phyloP scores from a whole-genome alignment of 2,113 vertebrate species.

The Menidia beryllina region DNA sequence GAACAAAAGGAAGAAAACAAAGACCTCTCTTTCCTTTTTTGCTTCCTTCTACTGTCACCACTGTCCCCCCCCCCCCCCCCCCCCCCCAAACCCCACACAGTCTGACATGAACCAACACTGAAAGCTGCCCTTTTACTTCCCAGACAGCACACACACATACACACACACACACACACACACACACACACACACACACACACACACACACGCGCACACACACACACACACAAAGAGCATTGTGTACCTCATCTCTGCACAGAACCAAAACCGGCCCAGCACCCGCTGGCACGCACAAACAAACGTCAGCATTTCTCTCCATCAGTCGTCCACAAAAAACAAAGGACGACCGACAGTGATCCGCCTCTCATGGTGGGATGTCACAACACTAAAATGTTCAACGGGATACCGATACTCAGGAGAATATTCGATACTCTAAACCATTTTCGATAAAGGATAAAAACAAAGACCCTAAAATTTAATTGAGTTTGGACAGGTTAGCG shows the following conservation, averaged over 20 bases:
- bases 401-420: too few species aligned
- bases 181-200: conserved; percentile 5
- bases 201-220: conserved; percentile 28
- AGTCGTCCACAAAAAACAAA: not conserved
- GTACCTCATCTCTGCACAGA: conserved; percentile 36
- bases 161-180: conserved; percentile 20
- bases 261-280: conserved; percentile 14
- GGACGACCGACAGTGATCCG: too few species aligned
- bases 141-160: conserved; percentile 16
- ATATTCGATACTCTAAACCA: too few species aligned
- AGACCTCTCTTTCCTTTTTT: conserved; percentile 5
- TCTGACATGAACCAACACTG: conserved; percentile 49
- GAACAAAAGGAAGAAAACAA: conserved; percentile 12
- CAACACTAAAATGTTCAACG: too few species aligned
- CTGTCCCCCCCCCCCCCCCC: conserved; percentile 26
- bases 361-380: too few species aligned
- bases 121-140: conserved; percentile 64
- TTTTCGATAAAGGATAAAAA: too few species aligned
- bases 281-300: conserved; percentile 7
- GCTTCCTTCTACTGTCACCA: conserved; percentile 12
- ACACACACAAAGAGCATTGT: conserved; percentile 48
- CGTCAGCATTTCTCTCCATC: conserved; percentile 4
- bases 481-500: too few species aligned
- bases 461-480: too few species aligned
- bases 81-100: conserved; percentile 35